Percentiles rank a stretch among this genome's conserved stretches.
phyloP scores from a whole-genome alignment of 2,113 vertebrate species.

The Dasypus novemcinctus region DNA sequence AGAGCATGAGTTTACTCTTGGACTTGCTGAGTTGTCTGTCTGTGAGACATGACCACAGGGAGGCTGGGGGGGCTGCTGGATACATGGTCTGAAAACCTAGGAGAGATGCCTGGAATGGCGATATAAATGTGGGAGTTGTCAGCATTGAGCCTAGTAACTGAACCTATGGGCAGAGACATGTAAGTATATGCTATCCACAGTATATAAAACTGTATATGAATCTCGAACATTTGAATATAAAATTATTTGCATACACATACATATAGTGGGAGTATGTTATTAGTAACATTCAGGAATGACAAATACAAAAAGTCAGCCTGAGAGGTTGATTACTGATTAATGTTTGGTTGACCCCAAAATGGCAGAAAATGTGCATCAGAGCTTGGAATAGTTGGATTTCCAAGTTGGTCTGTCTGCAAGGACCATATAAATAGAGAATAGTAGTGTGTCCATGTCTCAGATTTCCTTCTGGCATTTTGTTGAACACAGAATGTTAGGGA shows the following conservation, averaged over 20 bases:
- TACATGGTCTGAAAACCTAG: conserved; percentile 49
- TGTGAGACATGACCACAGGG: conserved; percentile 13
- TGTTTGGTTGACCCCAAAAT: background rate
- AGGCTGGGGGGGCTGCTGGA: conserved; percentile 21
- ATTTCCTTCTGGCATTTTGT: background rate
- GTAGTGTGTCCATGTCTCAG: background rate
- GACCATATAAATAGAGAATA: background rate
- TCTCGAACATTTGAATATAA: background rate
- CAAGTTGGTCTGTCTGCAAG: background rate
- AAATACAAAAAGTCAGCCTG: background rate
- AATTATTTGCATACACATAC: background rate
- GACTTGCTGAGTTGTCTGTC: background rate
- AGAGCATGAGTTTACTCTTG: background rate
- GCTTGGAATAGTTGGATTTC: background rate
- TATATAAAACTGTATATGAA: background rate
- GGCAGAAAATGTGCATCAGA: background rate
- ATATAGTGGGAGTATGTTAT: background rate
- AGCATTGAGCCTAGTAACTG: conserved; percentile 44
- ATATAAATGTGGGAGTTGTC: conserved; percentile 50
- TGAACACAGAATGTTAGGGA: background rate
- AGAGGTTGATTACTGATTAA: background rate
- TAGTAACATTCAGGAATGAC: background rate
- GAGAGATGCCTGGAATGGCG: conserved; percentile 26
- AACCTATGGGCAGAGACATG: background rate
- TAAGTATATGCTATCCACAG: background rate